Conservation (phyloP, 1,140 invertebrate genomes). For the Steinernema feltiae region DNA sequence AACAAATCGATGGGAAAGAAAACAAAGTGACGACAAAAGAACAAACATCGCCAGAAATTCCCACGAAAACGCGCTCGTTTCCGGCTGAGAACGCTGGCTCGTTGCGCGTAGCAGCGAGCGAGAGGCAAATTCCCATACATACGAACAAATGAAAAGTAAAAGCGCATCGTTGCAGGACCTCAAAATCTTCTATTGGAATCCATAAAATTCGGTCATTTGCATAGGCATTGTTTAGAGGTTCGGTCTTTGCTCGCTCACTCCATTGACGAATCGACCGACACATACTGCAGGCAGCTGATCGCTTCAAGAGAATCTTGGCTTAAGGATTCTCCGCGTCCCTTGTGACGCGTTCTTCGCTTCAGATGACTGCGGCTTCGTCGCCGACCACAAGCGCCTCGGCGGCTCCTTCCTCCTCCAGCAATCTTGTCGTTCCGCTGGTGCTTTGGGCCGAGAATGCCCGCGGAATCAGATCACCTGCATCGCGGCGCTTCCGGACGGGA, state of each 20-base stretch:
- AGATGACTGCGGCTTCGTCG: slow-evolving; percentile 1
- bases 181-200: slow-evolving; percentile 11
- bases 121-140: background rate
- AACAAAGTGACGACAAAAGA: no score
- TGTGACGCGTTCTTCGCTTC: no score
- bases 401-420: background rate
- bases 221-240: background rate
- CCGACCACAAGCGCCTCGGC: background rate
- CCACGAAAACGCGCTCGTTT: no score
- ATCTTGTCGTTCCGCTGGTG: slow-evolving; percentile 86
- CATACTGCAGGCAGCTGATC: no score
- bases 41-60: no score
- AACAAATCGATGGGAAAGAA: no score
- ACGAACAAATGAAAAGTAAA: no score
- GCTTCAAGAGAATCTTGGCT: no score
- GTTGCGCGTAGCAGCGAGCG: background rate
- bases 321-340: no score
- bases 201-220: slow-evolving; percentile 14
- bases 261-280: no score
- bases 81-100: no score
- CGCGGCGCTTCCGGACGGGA: slow-evolving; percentile 81
- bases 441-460: slow-evolving; percentile 87
- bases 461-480: slow-evolving; percentile 92
- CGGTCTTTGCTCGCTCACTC: slow-evolving; percentile 6
- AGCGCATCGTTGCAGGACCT: background rate